Percentiles rank a stretch among this genome's conserved stretches.
phyloP scores from a whole-genome alignment of 2,113 vertebrate species.

The Psammodynastes pulverulentus region DNA sequence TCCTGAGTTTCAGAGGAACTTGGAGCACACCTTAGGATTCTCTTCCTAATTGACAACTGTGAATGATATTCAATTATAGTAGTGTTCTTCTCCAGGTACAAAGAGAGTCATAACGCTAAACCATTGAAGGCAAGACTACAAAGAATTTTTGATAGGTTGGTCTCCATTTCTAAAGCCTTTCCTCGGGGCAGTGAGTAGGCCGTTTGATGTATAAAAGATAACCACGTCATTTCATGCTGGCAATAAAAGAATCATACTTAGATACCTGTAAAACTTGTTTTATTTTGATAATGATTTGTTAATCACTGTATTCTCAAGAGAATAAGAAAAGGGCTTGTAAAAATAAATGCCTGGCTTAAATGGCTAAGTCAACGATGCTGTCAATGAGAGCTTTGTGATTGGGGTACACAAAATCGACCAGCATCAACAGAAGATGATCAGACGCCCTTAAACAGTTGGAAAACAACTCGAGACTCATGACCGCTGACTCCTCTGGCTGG shows the following conservation, averaged over 20 bases:
- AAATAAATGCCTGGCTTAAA: slow-evolving; percentile 10
- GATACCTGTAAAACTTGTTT: not conserved
- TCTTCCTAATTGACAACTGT: not conserved
- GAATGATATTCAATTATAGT: not conserved
- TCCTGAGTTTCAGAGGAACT: not conserved
- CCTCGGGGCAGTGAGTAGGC: not conserved
- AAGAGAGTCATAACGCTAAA: not conserved
- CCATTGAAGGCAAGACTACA: not conserved
- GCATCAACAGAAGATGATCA: slow-evolving; percentile 37
- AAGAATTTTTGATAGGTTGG: not conserved
- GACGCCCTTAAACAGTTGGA: slow-evolving; percentile 15
- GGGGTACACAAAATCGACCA: slow-evolving; percentile 45
- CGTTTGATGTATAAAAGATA: not conserved
- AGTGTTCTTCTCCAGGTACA: not conserved
- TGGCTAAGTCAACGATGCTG: slow-evolving; percentile 39
- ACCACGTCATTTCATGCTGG: not conserved
- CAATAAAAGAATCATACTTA: not conserved
- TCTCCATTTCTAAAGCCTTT: not conserved
- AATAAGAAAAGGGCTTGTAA: not conserved
- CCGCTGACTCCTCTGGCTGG: not conserved
- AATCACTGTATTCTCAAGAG: not conserved
- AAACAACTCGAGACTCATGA: not conserved
- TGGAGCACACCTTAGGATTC: not conserved
- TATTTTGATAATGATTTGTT: not conserved
- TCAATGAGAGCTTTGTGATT: slow-evolving; percentile 40